A percentile compares a stretch with the other conserved stretches of the same genome.
phyloP scores from a whole-genome alignment of 2,797 vertebrate genomes.

The Lutjanus argentimaculatus region DNA sequence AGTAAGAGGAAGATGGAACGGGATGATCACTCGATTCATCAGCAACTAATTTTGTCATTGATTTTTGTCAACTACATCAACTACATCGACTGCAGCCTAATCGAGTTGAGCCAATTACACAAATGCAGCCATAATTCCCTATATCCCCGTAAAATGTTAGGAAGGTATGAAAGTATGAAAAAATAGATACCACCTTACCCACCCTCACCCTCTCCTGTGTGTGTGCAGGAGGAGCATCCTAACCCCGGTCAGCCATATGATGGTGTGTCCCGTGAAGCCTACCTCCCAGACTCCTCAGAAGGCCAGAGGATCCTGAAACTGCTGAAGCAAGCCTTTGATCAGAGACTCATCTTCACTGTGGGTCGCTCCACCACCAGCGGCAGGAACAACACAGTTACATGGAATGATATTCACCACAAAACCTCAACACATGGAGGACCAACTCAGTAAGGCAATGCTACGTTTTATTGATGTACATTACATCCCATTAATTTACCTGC shows the following conservation, averaged over 20 bases:
- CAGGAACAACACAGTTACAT: slow-evolving; percentile 81
- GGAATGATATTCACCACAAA: slow-evolving; percentile 89
- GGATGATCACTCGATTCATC: too few species aligned
- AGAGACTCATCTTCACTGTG: slow-evolving; percentile 85
- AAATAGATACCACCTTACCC: too few species aligned
- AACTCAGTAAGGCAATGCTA: slow-evolving; percentile 71
- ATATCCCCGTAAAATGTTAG: too few species aligned
- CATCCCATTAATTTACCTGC: not conserved
- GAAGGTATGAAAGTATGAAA: too few species aligned
- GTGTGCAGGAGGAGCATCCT: slow-evolving; percentile 81
- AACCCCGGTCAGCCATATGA: slow-evolving; percentile 77
- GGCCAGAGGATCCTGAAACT: slow-evolving; percentile 72
- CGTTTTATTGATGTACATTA: not conserved
- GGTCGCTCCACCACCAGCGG: slow-evolving; percentile 84
- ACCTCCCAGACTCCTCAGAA: slow-evolving; percentile 79
- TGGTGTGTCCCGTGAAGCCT: slow-evolving; percentile 78
- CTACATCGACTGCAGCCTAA: too few species aligned
- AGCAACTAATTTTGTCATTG: too few species aligned
- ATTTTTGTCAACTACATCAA: too few species aligned
- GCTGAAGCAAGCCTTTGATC: slow-evolving; percentile 79
- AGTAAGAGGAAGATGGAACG: too few species aligned
- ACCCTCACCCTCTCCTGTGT: not conserved
- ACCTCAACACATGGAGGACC: slow-evolving; percentile 81
- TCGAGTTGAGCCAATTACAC: too few species aligned
- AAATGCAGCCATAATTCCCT: too few species aligned